These are phyloP conservation scores for Lanius collurio DNA, from an alignment of 2,113 vertebrate species.

Conservation along the genomic window DNA sequence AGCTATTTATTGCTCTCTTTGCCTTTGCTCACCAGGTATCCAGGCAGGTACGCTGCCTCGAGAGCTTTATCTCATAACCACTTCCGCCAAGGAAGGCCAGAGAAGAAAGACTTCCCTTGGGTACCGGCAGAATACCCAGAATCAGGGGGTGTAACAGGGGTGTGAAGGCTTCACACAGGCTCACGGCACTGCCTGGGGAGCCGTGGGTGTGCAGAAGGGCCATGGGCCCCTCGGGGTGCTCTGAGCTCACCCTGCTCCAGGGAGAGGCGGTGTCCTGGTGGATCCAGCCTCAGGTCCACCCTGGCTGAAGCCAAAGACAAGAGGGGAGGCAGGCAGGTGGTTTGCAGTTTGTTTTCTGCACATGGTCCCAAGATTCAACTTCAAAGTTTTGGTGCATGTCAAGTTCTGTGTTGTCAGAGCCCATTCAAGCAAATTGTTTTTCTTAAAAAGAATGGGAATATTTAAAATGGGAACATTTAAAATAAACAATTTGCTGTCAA, in stretches of 20 bases:
- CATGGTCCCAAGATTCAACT: accelerated
- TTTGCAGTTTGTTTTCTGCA: not conserved
- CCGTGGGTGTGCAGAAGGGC: accelerated
- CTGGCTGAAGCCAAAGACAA: not conserved
- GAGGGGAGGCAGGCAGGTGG: not conserved
- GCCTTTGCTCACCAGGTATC: not conserved
- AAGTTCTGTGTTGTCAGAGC: not conserved
- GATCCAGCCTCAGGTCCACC: accelerated
- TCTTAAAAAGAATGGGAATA: not conserved
- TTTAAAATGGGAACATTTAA: not conserved
- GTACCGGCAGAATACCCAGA: not conserved
- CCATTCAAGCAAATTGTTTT: not conserved
- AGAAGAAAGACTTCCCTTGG: conserved; percentile 7
- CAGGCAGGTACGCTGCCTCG: not conserved
- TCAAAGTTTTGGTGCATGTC: not conserved
- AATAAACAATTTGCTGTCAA: not conserved
- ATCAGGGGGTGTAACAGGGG: not conserved
- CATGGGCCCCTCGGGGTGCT: accelerated
- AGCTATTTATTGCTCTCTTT: not conserved
- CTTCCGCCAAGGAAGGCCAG: not conserved
- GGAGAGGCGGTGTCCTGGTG: accelerated
- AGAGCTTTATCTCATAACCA: not conserved
- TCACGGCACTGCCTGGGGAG: not conserved
- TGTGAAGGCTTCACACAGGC: not conserved
- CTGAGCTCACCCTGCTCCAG: not conserved